phyloP scores from a whole-genome alignment of 2,797 vertebrate genomes.

The Danio choprae region DNA sequence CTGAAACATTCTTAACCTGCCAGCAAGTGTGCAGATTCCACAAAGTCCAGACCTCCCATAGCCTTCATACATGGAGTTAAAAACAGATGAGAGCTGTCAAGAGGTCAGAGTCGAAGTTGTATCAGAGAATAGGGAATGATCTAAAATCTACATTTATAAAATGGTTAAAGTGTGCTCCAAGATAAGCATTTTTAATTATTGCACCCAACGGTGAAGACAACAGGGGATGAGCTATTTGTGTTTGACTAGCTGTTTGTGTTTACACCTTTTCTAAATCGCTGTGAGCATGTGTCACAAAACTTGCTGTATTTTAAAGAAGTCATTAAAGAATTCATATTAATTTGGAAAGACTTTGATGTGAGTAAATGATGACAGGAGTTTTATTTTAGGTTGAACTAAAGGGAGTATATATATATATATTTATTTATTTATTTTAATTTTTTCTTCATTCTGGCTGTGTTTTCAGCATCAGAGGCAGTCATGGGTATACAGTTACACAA shows the following conservation, averaged over 20 bases:
- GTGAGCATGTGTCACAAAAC: background rate
- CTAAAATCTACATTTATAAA: background rate
- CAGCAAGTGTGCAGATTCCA: constrained; percentile 49
- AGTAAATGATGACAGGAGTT: background rate
- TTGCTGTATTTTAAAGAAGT: background rate
- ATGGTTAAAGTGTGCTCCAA: background rate
- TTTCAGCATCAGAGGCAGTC: background rate
- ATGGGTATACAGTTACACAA: background rate
- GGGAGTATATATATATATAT: too few species aligned
- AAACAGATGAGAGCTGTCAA: background rate
- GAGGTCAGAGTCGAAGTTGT: background rate
- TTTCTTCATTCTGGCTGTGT: background rate
- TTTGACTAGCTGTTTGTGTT: constrained; percentile 15
- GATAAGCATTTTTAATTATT: background rate
- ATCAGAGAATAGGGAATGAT: background rate
- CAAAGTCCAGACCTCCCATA: constrained; percentile 32
- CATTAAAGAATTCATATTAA: background rate
- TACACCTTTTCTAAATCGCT: background rate
- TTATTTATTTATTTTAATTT: too few species aligned
- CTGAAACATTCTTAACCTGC: constrained; percentile 46
- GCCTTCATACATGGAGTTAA: background rate
- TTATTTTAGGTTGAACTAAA: background rate
- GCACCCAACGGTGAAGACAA: background rate
- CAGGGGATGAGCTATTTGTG: constrained; percentile 2
- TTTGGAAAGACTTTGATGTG: background rate